phyloP scores from a whole-genome alignment of 2,113 vertebrate genomes.

The Zosterops pallidus region DNA sequence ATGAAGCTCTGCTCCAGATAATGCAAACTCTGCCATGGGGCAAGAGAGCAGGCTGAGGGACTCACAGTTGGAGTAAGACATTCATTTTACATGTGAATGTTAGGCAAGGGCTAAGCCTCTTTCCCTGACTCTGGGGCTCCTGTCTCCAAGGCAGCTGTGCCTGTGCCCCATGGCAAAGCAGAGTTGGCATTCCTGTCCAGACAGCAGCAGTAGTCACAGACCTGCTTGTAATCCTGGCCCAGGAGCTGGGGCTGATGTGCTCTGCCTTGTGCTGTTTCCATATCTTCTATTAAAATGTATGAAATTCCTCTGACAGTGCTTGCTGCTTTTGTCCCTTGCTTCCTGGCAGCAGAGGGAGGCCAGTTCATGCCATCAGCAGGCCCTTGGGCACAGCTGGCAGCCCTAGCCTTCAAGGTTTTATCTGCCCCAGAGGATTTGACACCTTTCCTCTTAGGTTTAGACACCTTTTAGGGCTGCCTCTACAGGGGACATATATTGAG shows the following conservation, averaged over 20 bases:
- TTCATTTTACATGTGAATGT: background rate
- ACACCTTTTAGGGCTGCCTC: background rate
- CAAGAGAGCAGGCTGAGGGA: background rate
- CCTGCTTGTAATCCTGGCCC: background rate
- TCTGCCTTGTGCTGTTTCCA: background rate
- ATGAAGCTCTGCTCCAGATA: background rate
- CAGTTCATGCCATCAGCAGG: background rate
- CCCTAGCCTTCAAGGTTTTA: background rate
- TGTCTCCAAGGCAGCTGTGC: background rate
- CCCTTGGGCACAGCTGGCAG: background rate
- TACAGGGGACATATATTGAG: background rate
- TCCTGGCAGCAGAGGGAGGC: background rate
- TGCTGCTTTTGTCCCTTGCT: background rate
- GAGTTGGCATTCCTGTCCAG: background rate
- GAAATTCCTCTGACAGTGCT: background rate
- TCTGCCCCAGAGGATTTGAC: background rate
- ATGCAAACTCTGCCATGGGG: rapidly evolving
- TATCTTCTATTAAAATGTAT: background rate
- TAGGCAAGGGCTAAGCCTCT: background rate
- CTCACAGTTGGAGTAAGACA: background rate
- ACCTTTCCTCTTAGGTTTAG: background rate
- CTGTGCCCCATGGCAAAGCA: background rate
- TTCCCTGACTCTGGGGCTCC: background rate
- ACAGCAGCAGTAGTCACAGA: background rate
- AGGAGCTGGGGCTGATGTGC: background rate